These are phyloP conservation scores for Aplysia californica DNA, from an alignment of 1,140 invertebrate species.

Conservation along the genomic window DNA sequence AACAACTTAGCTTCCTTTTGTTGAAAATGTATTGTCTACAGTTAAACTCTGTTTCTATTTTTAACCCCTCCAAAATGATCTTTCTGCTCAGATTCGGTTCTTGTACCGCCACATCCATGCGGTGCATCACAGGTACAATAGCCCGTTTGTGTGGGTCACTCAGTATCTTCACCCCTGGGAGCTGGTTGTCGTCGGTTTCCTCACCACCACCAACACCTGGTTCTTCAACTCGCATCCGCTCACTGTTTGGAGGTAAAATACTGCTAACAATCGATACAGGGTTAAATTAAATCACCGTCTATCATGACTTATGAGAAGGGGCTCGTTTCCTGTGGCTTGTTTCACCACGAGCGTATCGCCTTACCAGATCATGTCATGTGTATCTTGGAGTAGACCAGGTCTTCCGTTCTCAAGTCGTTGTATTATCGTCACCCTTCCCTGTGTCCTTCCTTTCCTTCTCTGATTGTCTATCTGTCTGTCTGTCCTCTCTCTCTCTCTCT, in stretches of 20 bases:
- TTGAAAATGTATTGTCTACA: too few relatives aligned
- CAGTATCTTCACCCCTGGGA: conserved; percentile 71
- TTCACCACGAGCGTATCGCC: neutral
- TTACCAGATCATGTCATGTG: neutral
- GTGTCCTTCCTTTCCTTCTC: neutral
- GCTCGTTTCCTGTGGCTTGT: neutral
- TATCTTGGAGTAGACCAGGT: neutral
- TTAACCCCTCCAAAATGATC: too few relatives aligned
- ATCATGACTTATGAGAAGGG: neutral
- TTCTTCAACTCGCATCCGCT: conserved; percentile 66
- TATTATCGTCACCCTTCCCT: too few relatives aligned
- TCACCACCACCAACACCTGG: conserved; percentile 69
- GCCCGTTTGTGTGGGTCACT: conserved; percentile 68
- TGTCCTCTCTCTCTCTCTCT: neutral
- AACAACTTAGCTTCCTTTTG: too few relatives aligned
- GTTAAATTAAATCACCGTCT: neutral
- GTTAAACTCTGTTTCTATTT: too few relatives aligned
- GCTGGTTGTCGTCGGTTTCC: conserved; percentile 66
- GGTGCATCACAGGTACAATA: conserved; percentile 68
- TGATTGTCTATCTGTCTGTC: neutral
- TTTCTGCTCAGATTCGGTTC: conserved; percentile 53
- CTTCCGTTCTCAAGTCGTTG: neutral
- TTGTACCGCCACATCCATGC: conserved; percentile 67
- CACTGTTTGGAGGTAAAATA: conserved; percentile 63
- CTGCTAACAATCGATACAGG: too few relatives aligned